Evolutionary conservation across 2,113 vertebrate species (phyloP).

Genomic region (Pseudorasbora parva): DNA sequence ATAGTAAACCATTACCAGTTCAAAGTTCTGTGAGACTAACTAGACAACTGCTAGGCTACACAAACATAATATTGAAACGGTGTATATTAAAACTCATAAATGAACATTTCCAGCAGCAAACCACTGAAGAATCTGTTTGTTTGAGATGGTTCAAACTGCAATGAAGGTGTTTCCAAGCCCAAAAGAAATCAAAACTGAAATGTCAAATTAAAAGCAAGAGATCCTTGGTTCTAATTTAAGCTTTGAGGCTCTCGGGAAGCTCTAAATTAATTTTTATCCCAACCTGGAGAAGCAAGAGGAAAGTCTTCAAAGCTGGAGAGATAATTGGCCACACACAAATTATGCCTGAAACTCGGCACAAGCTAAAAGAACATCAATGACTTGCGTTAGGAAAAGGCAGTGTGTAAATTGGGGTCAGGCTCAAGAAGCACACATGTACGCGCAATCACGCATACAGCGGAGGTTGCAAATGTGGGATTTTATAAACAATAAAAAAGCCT

Average conservation of each 20-base stretch:
- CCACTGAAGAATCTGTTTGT: constrained; percentile 3
- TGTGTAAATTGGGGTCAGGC: constrained; percentile 65
- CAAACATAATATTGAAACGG: background rate
- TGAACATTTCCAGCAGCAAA: background rate
- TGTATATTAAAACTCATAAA: background rate
- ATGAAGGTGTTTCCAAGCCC: constrained; percentile 28
- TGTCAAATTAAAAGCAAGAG: constrained; percentile 45
- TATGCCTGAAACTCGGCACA: constrained; percentile 33
- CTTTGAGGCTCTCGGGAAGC: constrained; percentile 41
- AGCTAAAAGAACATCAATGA: constrained; percentile 55
- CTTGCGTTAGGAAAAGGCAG: constrained; percentile 59
- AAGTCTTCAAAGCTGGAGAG: constrained; percentile 38
- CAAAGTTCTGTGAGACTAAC: constrained; percentile 25
- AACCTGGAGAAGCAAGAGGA: constrained; percentile 37
- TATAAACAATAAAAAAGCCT: constrained; percentile 40
- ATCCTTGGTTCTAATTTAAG: constrained; percentile 41
- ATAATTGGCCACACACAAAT: constrained; percentile 50
- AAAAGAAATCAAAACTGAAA: constrained; percentile 39
- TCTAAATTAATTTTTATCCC: constrained; percentile 44
- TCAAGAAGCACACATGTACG: constrained; percentile 46
- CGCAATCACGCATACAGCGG: background rate
- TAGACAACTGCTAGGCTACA: background rate
- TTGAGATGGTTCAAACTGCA: constrained; percentile 13
- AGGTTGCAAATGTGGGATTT: constrained; percentile 29
- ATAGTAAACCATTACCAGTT: background rate